These are phyloP conservation scores for Sussaba pulchella DNA, from an alignment of 2,888 invertebrate genomes.

Conservation along the genomic window DNA sequence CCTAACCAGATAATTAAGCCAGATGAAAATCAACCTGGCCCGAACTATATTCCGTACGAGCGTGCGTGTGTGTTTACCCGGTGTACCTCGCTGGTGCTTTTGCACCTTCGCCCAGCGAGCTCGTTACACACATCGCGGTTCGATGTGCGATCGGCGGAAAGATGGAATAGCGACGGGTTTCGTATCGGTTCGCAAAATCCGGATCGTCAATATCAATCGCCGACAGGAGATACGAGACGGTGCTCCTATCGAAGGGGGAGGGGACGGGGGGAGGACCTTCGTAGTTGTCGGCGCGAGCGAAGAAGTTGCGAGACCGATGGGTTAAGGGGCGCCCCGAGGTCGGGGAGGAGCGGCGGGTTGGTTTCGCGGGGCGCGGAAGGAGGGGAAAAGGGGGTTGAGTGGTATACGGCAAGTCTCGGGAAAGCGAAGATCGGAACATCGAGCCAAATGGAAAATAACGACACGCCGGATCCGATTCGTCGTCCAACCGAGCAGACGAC, in stretches of 20 bases:
- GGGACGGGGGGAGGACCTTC: not conserved
- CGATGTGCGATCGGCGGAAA: slow-evolving; percentile 4
- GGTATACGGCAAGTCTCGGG: slow-evolving; percentile 13
- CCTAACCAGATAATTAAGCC: too few species aligned
- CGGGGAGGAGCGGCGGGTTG: too few species aligned
- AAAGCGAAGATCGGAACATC: slow-evolving; percentile 38
- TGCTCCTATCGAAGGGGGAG: not conserved
- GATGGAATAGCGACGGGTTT: slow-evolving; percentile 29
- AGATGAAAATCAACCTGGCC: too few species aligned
- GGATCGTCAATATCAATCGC: slow-evolving; percentile 61
- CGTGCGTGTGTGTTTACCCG: too few species aligned
- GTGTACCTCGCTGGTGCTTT: not conserved
- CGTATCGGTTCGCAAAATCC: slow-evolving; percentile 39
- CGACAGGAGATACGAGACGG: slow-evolving; percentile 34
- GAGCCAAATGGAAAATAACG: slow-evolving; percentile 61
- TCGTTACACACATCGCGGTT: slow-evolving; percentile 44
- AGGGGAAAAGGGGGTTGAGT: too few species aligned
- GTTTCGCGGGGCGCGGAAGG: too few species aligned
- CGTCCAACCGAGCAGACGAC: slow-evolving; percentile 32
- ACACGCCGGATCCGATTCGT: slow-evolving; percentile 52
- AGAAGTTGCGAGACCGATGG: slow-evolving; percentile 18
- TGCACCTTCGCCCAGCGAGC: slow-evolving; percentile 1
- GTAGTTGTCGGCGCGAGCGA: slow-evolving; percentile 18
- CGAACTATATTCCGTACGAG: too few species aligned
- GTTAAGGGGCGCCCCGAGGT: too few species aligned